Percentiles rank a stretch among this genome's conserved stretches.
Evolutionary conservation across 2,797 vertebrate genomes (phyloP).

Genomic region (Antrozous pallidus): DNA sequence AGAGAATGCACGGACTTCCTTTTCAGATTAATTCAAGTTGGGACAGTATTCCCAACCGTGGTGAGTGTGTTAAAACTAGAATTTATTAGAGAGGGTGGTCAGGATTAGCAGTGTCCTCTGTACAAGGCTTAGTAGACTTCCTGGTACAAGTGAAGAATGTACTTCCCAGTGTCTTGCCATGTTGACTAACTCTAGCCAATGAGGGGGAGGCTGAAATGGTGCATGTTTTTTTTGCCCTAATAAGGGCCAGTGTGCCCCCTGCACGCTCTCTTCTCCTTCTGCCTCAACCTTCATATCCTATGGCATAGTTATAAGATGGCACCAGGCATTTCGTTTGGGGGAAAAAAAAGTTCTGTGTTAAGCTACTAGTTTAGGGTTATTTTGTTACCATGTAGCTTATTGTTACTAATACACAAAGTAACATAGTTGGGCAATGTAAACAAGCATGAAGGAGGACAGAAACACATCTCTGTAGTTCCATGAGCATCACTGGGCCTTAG

Average conservation of each 20-base stretch:
- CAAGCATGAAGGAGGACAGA: not conserved
- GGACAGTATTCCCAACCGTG: not conserved
- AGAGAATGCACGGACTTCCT: not conserved
- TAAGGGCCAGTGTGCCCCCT: rapidly evolving
- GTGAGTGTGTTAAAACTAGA: not conserved
- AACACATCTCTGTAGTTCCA: not conserved
- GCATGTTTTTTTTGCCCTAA: not conserved
- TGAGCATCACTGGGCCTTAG: not conserved
- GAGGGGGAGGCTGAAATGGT: not conserved
- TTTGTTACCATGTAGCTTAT: not conserved
- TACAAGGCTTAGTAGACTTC: not conserved
- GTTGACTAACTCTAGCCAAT: not conserved
- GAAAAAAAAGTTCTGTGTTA: not conserved
- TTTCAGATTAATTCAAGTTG: not conserved
- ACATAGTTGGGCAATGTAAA: not conserved
- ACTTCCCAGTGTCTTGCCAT: not conserved
- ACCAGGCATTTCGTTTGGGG: not conserved
- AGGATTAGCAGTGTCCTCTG: not conserved
- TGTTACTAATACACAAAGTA: not conserved
- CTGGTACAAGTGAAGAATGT: not conserved
- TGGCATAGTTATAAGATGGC: not conserved
- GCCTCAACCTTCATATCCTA: not conserved
- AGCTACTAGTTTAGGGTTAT: not conserved
- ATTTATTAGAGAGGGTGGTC: not conserved
- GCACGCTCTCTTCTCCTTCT: not conserved